A percentile compares a stretch with the other conserved stretches of the same genome.
Evolutionary conservation across 2,888 invertebrate genomes (phyloP).

Genomic region (Melanargia galathea): DNA sequence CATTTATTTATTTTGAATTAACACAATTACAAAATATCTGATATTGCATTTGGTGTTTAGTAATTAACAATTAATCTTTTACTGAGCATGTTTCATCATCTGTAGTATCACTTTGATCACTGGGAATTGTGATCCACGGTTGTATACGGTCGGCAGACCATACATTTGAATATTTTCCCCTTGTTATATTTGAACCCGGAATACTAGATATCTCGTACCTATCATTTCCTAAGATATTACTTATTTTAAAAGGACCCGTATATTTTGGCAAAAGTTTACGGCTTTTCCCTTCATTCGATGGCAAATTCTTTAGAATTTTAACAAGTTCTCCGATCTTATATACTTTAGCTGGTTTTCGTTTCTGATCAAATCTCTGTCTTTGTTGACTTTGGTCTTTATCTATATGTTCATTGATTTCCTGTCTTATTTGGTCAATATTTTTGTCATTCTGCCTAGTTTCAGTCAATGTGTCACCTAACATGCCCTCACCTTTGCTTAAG

Average conservation of each 20-base stretch:
- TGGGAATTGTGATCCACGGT: slow-evolving; percentile 6
- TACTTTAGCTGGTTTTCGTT: neutral
- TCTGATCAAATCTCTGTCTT: neutral
- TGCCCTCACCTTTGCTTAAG: neutral
- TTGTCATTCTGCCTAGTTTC: slow-evolving; percentile 5
- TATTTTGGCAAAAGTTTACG: neutral
- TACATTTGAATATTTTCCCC: neutral
- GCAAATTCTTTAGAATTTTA: neutral
- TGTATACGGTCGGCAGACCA: neutral
- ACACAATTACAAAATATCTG: no score
- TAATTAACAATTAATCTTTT: no score
- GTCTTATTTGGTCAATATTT: neutral
- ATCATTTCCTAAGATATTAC: neutral
- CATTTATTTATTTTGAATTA: no score
- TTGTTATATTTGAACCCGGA: neutral
- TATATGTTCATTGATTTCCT: neutral
- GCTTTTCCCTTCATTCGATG: neutral
- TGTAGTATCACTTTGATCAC: no score
- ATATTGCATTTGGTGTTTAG: no score
- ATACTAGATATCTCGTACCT: neutral
- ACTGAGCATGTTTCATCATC: no score
- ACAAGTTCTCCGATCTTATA: neutral
- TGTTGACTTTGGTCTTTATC: neutral
- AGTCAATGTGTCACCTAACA: neutral
- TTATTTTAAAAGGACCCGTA: neutral